A percentile compares a stretch with the other conserved stretches of the same genome.
Evolutionary conservation across 2,113 vertebrate species (phyloP).

Genomic region (Epinephelus lanceolatus): DNA sequence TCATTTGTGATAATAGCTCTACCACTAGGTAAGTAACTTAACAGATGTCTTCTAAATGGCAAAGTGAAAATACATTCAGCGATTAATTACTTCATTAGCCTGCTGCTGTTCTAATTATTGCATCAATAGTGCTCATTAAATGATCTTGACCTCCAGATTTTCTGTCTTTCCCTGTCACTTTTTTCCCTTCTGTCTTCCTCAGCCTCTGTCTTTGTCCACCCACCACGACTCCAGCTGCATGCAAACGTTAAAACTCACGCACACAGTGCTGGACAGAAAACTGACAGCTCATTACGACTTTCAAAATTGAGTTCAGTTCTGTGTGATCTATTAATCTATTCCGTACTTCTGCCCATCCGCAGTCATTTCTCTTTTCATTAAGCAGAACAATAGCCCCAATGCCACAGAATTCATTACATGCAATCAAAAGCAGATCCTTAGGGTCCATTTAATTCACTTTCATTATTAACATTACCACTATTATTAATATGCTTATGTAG

Average conservation of each 20-base stretch:
- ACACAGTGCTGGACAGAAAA: conserved; percentile 52
- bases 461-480: conserved; percentile 81
- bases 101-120: conserved; percentile 54
- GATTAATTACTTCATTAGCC: conserved; percentile 60
- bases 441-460: conserved; percentile 77
- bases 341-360: conserved; percentile 52
- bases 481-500: conserved; percentile 77
- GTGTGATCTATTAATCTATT: conserved; percentile 81
- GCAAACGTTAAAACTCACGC: conserved; percentile 53
- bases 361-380: conserved; percentile 77
- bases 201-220: conserved; percentile 31
- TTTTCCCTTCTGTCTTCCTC: conserved; percentile 15
- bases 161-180: conserved; percentile 39
- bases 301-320: conserved; percentile 77
- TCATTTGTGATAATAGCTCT: conserved; percentile 15
- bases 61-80: conserved; percentile 46
- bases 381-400: conserved; percentile 73
- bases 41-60: conserved; percentile 41
- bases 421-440: conserved; percentile 77
- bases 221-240: conserved; percentile 1
- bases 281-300: conserved; percentile 81
- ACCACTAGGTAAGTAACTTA: conserved; percentile 46
- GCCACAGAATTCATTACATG: conserved; percentile 77
- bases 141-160: conserved; percentile 66
- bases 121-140: conserved; percentile 67